Conservation (phyloP, 2,888 invertebrate genomes). For the Phortica magna region DNA sequence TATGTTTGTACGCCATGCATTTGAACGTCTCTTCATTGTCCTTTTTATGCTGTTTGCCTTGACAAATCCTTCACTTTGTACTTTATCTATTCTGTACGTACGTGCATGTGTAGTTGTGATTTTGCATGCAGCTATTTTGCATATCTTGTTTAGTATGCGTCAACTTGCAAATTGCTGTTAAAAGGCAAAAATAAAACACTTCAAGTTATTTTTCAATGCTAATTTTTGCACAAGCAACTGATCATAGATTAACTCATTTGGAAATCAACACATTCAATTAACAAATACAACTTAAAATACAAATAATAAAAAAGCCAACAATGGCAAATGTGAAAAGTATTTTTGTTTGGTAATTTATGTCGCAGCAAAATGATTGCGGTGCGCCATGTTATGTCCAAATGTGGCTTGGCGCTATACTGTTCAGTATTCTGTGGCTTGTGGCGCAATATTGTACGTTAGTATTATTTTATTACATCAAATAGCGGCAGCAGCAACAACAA, state of each 20-base stretch:
- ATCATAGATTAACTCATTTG: neutral
- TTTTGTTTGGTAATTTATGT: constrained; percentile 7
- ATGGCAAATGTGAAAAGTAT: neutral
- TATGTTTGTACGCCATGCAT: neutral
- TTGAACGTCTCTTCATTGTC: neutral
- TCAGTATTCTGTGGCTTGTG: constrained; percentile 28
- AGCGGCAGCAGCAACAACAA: neutral
- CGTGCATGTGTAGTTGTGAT: neutral
- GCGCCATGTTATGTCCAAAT: constrained; percentile 23
- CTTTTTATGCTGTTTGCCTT: neutral
- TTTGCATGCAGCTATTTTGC: constrained; percentile 15
- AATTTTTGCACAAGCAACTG: neutral
- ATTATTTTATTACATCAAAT: constrained; percentile 33
- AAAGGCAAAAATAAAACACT: neutral
- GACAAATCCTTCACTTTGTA: constrained; percentile 2
- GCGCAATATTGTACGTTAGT: constrained; percentile 32
- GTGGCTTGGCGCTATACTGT: constrained; percentile 3
- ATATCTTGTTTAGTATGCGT: constrained; percentile 15
- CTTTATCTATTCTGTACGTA: neutral
- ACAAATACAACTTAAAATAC: neutral
- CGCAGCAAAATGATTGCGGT: constrained; percentile 24
- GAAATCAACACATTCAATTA: neutral
- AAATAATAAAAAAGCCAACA: neutral
- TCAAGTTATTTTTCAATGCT: neutral
- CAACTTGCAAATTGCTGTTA: constrained; percentile 16